Conservation (phyloP, 2,888 invertebrate species). For the Agrotis exclamationis region DNA sequence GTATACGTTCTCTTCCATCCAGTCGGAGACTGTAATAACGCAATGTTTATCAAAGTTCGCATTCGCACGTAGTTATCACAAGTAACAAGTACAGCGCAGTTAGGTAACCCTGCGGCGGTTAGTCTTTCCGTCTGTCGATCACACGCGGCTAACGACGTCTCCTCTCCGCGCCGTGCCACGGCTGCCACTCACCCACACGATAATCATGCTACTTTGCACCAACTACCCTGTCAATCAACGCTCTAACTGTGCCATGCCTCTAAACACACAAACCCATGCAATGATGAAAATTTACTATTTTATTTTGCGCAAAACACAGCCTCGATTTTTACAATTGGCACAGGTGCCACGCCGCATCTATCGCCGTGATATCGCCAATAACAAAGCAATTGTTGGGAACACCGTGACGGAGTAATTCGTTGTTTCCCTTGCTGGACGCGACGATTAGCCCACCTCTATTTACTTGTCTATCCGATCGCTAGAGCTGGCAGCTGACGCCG, state of each 20-base stretch:
- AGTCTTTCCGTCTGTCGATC: conserved; percentile 80
- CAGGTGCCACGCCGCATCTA: conserved; percentile 74
- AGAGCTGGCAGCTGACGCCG: conserved; percentile 89
- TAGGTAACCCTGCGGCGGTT: conserved; percentile 68
- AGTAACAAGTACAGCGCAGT: conserved; percentile 54
- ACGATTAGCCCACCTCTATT: conserved; percentile 90
- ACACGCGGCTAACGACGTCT: conserved; percentile 77
- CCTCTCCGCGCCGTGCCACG: conserved; percentile 74
- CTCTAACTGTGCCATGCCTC: conserved; percentile 64
- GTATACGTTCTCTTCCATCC: conserved; percentile 34
- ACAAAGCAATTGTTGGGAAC: conserved; percentile 88
- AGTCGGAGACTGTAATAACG: conserved; percentile 34
- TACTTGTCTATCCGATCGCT: conserved; percentile 87
- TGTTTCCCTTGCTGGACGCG: conserved; percentile 89
- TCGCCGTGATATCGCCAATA: conserved; percentile 77
- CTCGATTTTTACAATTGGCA: conserved; percentile 64
- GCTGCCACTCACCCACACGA: conserved; percentile 71
- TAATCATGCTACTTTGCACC: conserved; percentile 77
- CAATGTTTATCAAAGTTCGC: conserved; percentile 52
- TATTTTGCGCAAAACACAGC: conserved; percentile 29
- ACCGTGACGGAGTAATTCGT: conserved; percentile 89
- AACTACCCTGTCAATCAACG: conserved; percentile 77
- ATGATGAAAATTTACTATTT: conserved; percentile 42
- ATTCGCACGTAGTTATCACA: conserved; percentile 59
- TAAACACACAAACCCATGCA: conserved; percentile 50